Evolutionary conservation across 1,140 invertebrate species (phyloP), one percentile per base, ranked within the genome.

Genomic region (Goniozus legneri): DNA sequence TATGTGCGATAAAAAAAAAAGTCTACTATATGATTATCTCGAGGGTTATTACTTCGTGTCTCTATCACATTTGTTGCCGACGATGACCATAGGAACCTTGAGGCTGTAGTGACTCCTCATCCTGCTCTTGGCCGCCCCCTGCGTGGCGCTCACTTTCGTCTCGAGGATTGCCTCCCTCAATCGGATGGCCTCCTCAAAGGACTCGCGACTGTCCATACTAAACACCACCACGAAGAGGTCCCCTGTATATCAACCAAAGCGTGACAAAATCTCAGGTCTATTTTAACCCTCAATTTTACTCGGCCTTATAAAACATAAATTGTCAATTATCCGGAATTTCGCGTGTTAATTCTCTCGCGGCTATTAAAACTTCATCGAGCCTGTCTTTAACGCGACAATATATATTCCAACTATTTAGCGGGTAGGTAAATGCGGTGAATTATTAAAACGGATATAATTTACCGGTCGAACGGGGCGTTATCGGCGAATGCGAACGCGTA

Each of bases 211-310:
- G 62, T 91, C 88, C 81, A 92, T 85, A 58, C 86, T 85, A 69
- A 90, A 93, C 6, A 92, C 88, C 47, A 93, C 71, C 35, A 92
- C 81, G 71, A 93, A 93, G 8, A 91, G 71, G 68, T 93, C 89
- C 56, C 89, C 89, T 92, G 78, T 30, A 50, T 50, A n/a, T n/a
- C n/a, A n/a, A n/a, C n/a, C n/a, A n/a, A n/a, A n/a, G n/a, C n/a
- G n/a, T n/a, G n/a, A n/a, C n/a, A n/a, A n/a, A n/a, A n/a, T n/a
- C n/a, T n/a, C 31, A 56, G 34, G 47, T 16, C 37, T 47, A 24
- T 35, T 34, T 21, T 8, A 38, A 31, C n/a, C n/a, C n/a, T n/a
- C n/a, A 15, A 42, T 42, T 43, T 22, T 42, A 30, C 2, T 48
- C 24, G 14, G 15, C 14, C 19, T 2, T 13, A 32, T 19, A 19